Conservation (phyloP, 2,888 invertebrate genomes). For the Oegoconia quadripuncta region DNA sequence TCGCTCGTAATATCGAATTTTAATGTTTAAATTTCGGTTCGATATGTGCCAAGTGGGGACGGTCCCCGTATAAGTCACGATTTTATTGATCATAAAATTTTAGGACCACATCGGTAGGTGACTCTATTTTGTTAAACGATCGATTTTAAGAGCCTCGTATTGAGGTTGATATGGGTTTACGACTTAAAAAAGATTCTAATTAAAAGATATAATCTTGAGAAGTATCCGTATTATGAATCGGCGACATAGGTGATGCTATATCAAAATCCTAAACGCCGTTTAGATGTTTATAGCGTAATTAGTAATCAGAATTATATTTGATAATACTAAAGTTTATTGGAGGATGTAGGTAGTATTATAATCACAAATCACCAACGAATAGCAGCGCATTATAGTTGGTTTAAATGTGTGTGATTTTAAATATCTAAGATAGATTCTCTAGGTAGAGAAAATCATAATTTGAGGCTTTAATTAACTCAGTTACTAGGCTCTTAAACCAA, state of each 20-base stretch:
- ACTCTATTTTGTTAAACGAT: constrained; percentile 49
- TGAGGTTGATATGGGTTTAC: constrained; percentile 41
- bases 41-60: constrained; percentile 51
- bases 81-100: constrained; percentile 74
- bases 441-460: too few relatives aligned
- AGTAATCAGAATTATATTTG: constrained; percentile 3
- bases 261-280: constrained; percentile 11
- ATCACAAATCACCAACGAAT: too few relatives aligned
- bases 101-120: constrained; percentile 56
- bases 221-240: constrained; percentile 9
- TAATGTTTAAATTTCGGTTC: constrained; percentile 59
- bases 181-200: constrained; percentile 33
- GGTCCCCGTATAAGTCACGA: constrained; percentile 62
- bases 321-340: too few relatives aligned
- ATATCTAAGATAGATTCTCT: too few relatives aligned
- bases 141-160: constrained; percentile 41
- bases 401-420: too few relatives aligned
- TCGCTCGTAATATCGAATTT: constrained; percentile 73
- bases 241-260: constrained; percentile 4
- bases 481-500: too few relatives aligned
- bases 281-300: constrained; percentile 8
- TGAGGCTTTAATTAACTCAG: too few relatives aligned
- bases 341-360: too few relatives aligned
- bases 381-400: too few relatives aligned
- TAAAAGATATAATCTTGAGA: constrained; percentile 20